Base-by-base conservation (phyloP, 2,113 vertebrate genomes). In the Pluvianellus socialis region DNA sequence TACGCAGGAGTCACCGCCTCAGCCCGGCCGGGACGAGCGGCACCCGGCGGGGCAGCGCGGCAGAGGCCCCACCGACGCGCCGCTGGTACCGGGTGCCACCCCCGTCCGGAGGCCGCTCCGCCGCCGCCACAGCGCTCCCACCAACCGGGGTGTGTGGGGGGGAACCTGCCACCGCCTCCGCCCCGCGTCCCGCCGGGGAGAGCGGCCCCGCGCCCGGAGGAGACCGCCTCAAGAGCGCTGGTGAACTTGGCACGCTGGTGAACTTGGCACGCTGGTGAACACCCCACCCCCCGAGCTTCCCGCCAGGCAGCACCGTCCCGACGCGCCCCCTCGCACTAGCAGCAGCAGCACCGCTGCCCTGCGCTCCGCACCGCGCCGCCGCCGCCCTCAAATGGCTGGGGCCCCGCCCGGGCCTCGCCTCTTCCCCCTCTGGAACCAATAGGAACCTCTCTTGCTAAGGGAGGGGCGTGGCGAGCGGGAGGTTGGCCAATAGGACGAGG, bases 341-440 rank as follows among this genome's bases (percentile, higher is more conserved):
- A 1, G 3, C 19, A 8, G 2, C 28, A 1, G 1, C 8, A 0
- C 4, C 3, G 0, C 3, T 0, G 0, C 10, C 23, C 0, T 0
- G 6, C 0, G 7, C 17, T 17, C 14, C 17, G 3, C 22, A 0
- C 0, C 3, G 1, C 0, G 3, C 14, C 21, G 4, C 45, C 8
- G 0, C 45, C n/a, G 4, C 42, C 40, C 26, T 1, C 19, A 28
- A 32, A 68, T 30, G 9, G 13, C 52, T 4, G 20, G 3, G 15
- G 19, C 20, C 50, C 1, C 42, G 10, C 93, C 79, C 65, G 14
- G 21, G 82, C 71, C 80, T 30, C 96, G 89, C 93, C 97, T 90
- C 74, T 22, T 53, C 11, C 6, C 10, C 1, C 6, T 2, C 35
- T 0, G 0, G 2, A 79, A 2, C 98, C 97, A 98, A 97, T 98